Conservation (phyloP, 2,888 invertebrate genomes). For the Hofmannophila pseudospretella region DNA sequence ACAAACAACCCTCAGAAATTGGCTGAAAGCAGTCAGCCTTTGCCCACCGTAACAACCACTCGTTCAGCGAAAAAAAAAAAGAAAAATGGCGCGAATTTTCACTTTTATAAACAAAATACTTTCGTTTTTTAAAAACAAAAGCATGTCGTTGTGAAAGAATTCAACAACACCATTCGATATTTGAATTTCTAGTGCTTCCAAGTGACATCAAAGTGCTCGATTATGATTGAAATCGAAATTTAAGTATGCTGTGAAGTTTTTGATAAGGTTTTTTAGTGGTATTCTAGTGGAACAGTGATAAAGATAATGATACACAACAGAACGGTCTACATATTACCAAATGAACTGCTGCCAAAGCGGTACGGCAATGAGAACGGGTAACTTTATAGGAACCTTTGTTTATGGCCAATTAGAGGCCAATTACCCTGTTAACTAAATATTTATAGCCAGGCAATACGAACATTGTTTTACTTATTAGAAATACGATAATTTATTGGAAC, state of each 20-base stretch:
- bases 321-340: slow-evolving; percentile 70
- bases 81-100: slow-evolving; percentile 45
- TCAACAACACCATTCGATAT: no score
- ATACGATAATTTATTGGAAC: no score
- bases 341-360: slow-evolving; percentile 67
- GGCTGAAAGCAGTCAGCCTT: slow-evolving; percentile 50
- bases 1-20: slow-evolving; percentile 52
- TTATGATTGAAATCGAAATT: slow-evolving; percentile 14
- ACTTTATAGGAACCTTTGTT: slow-evolving; percentile 18
- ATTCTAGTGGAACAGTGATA: slow-evolving; percentile 5
- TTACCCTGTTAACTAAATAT: no score
- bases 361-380: slow-evolving; percentile 64
- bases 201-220: slow-evolving; percentile 8
- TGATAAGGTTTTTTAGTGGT: slow-evolving; percentile 5
- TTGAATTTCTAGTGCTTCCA: no score
- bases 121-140: no score
- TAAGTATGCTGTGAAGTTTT: slow-evolving; percentile 1
- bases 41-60: slow-evolving; percentile 45
- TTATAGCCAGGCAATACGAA: no score
- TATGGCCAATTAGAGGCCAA: no score
- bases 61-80: slow-evolving; percentile 21
- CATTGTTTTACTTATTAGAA: no score
- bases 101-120: no score
- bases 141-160: no score
- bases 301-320: slow-evolving; percentile 66